phyloP scores from a whole-genome alignment of 1,140 invertebrate genomes.

The Lepidurus couesii region DNA sequence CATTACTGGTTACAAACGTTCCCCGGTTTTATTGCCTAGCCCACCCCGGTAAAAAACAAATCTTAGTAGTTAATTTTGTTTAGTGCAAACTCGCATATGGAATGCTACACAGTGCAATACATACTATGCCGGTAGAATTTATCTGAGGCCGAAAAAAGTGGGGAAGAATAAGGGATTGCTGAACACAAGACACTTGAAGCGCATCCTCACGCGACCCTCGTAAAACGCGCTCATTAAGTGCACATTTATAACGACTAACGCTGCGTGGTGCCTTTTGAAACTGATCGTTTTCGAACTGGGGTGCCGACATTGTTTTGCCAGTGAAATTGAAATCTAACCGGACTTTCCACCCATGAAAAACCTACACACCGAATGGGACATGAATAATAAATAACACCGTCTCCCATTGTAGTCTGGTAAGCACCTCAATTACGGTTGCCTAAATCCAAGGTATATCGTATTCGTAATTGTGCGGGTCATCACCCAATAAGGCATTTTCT shows the following conservation, averaged over 20 bases:
- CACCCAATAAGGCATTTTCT: neutral
- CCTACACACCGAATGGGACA: neutral
- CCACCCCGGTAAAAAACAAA: too few relatives aligned
- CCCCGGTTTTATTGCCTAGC: neutral
- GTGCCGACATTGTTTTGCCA: neutral
- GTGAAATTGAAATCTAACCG: neutral
- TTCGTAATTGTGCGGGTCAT: neutral
- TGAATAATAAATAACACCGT: neutral
- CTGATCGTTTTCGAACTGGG: neutral
- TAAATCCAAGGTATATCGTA: neutral
- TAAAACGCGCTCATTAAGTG: neutral
- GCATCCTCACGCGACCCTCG: neutral
- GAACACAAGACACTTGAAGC: too few relatives aligned
- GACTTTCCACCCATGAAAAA: neutral
- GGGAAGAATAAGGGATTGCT: too few relatives aligned
- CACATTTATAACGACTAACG: neutral
- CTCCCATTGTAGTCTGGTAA: neutral
- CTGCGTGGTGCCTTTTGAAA: neutral
- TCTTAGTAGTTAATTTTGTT: too few relatives aligned
- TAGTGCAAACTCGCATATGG: neutral
- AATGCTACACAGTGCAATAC: neutral
- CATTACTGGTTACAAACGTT: neutral
- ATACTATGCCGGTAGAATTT: neutral
- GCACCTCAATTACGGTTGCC: neutral
- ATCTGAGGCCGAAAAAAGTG: too few relatives aligned